phyloP scores from a whole-genome alignment of 1,140 invertebrate genomes.

The Thaumetopoea pityocampa region DNA sequence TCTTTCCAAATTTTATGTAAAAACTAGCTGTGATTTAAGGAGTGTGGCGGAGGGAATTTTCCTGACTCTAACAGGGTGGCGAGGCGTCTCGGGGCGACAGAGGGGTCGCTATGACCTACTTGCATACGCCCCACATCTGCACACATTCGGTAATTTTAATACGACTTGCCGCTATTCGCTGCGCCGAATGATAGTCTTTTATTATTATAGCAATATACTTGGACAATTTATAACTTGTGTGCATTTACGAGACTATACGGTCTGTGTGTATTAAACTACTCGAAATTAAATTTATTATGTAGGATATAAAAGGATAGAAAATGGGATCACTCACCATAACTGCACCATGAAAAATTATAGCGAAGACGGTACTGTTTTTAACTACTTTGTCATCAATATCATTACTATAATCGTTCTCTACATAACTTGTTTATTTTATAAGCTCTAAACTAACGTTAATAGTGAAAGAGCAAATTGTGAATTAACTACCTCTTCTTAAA shows the following conservation, averaged over 20 bases:
- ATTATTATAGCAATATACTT: slow-evolving; percentile 7
- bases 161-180: slow-evolving; percentile 20
- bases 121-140: slow-evolving; percentile 35
- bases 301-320: too few species aligned
- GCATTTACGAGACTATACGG: not conserved
- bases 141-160: slow-evolving; percentile 36
- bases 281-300: too few species aligned
- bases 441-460: too few species aligned
- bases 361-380: too few species aligned
- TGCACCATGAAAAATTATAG: too few species aligned
- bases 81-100: slow-evolving; percentile 6
- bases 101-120: slow-evolving; percentile 31
- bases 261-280: too few species aligned
- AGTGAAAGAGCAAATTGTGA: slow-evolving; percentile 6
- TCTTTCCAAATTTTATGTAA: too few species aligned
- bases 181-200: slow-evolving; percentile 9
- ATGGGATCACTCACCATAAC: too few species aligned
- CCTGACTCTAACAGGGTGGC: slow-evolving; percentile 7
- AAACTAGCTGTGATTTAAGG: slow-evolving; percentile 15
- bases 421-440: too few species aligned
- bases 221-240: not conserved
- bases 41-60: slow-evolving; percentile 13
- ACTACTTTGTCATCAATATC: too few species aligned
- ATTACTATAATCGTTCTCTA: too few species aligned
- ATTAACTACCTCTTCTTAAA: slow-evolving; percentile 18